phyloP scores from a whole-genome alignment of 2,797 vertebrate species.

The Meda fulgida region DNA sequence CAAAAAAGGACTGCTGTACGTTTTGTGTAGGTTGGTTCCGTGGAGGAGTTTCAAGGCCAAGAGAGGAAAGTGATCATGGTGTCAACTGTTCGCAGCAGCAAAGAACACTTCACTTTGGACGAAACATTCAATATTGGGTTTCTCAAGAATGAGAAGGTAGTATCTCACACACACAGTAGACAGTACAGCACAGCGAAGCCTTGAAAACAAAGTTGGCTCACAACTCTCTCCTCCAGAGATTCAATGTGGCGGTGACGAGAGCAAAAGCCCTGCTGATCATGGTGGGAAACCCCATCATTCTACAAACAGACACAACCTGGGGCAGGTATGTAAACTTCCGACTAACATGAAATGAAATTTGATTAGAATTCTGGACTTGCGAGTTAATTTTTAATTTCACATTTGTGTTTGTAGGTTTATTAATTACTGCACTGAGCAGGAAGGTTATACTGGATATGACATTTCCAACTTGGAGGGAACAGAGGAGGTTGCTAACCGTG shows the following conservation, averaged over 20 bases:
- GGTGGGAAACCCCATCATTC: conserved; percentile 88
- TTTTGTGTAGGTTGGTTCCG: conserved; percentile 87
- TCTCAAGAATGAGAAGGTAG: conserved; percentile 90
- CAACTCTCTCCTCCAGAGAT: conserved; percentile 75
- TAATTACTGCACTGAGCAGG: conserved; percentile 68
- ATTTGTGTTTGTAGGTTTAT: conserved; percentile 71
- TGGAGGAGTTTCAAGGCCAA: conserved; percentile 96
- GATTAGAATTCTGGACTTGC: not conserved
- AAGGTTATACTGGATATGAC: conserved; percentile 65
- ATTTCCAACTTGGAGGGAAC: conserved; percentile 44
- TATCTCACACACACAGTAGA: not conserved
- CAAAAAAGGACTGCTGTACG: not conserved
- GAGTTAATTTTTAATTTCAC: not conserved
- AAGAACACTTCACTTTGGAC: conserved; percentile 74
- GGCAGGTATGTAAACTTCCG: conserved; percentile 69
- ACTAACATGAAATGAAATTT: not conserved
- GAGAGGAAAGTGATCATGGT: conserved; percentile 88
- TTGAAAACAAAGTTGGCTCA: not conserved
- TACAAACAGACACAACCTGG: conserved; percentile 83
- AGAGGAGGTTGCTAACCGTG: conserved; percentile 46
- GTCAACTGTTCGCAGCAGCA: conserved; percentile 88
- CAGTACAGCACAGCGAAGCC: not conserved
- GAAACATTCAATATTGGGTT: conserved; percentile 87
- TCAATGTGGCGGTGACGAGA: conserved; percentile 94
- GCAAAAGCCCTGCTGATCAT: conserved; percentile 91